Evolutionary conservation across 2,888 invertebrate genomes (phyloP).

Genomic region (Leptarthrus brevirostris): DNA sequence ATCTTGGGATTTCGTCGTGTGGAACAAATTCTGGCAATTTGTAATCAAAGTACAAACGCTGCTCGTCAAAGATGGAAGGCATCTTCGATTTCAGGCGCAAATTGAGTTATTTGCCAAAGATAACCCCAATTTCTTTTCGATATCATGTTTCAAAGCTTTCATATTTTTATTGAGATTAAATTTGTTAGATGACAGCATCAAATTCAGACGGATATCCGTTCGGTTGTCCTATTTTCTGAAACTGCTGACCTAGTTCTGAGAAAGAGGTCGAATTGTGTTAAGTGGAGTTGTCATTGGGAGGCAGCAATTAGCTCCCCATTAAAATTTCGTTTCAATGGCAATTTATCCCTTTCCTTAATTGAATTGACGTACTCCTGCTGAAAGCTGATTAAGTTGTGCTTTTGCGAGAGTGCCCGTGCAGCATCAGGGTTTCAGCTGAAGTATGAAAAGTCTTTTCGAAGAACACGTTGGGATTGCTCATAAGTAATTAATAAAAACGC

Average conservation of each 20-base stretch:
- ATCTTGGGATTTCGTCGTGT: conserved; percentile 32
- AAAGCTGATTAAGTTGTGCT: conserved; percentile 12
- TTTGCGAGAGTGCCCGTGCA: neutral
- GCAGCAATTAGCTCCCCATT: conserved; percentile 30
- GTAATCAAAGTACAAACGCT: conserved; percentile 39
- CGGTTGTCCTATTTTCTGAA: neutral
- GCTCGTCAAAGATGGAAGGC: conserved; percentile 29
- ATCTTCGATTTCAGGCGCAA: conserved; percentile 37
- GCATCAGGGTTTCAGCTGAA: neutral
- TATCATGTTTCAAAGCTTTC: conserved; percentile 36
- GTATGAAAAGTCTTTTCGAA: neutral
- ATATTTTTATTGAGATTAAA: conserved; percentile 23
- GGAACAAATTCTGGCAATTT: conserved; percentile 34
- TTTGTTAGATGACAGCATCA: neutral
- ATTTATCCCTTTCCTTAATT: neutral
- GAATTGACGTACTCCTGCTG: neutral
- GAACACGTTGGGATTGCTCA: neutral
- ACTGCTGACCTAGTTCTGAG: neutral
- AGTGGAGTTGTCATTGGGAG: neutral
- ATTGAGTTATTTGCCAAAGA: conserved; percentile 42
- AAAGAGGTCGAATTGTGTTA: neutral
- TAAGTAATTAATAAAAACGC: neutral
- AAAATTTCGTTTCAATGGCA: neutral
- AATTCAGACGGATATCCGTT: neutral
- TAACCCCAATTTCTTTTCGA: conserved; percentile 39